These are phyloP conservation scores for Limnephilus lunatus DNA, from an alignment of 2,888 invertebrate genomes.

Conservation along the genomic window DNA sequence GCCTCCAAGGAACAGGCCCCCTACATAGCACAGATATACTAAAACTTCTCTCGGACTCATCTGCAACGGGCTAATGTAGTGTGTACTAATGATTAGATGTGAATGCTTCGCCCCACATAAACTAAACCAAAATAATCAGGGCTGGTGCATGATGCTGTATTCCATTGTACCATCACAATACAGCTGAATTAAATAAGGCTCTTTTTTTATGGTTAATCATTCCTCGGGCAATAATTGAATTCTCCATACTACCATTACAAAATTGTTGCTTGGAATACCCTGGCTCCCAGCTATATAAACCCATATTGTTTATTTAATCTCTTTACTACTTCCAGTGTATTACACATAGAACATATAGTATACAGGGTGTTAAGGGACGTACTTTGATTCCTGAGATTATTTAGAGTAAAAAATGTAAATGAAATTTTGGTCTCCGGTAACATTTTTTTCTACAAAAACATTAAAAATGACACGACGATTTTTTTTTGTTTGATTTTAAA, in stretches of 20 bases:
- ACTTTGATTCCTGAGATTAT: no score
- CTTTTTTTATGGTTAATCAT: not conserved
- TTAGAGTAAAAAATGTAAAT: no score
- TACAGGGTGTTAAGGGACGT: no score
- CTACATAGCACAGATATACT: conserved; percentile 13
- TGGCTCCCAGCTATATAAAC: no score
- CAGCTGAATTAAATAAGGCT: not conserved
- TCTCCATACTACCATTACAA: not conserved
- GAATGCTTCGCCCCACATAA: not conserved
- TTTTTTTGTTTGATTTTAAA: no score
- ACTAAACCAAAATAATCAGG: not conserved
- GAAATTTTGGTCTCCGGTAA: no score
- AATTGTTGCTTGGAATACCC: not conserved
- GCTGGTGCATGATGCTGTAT: not conserved
- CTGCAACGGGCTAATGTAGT: no score
- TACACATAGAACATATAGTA: no score
- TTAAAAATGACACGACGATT: no score
- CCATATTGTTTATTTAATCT: not conserved
- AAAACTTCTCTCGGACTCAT: not conserved
- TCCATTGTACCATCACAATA: not conserved
- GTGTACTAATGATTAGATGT: no score
- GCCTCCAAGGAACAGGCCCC: not conserved
- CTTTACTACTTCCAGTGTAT: not conserved
- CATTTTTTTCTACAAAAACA: no score
- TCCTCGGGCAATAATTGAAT: not conserved